These are phyloP conservation scores for Drosophila yakuba DNA, from an alignment of 1,140 invertebrate species.

Conservation along the genomic window DNA sequence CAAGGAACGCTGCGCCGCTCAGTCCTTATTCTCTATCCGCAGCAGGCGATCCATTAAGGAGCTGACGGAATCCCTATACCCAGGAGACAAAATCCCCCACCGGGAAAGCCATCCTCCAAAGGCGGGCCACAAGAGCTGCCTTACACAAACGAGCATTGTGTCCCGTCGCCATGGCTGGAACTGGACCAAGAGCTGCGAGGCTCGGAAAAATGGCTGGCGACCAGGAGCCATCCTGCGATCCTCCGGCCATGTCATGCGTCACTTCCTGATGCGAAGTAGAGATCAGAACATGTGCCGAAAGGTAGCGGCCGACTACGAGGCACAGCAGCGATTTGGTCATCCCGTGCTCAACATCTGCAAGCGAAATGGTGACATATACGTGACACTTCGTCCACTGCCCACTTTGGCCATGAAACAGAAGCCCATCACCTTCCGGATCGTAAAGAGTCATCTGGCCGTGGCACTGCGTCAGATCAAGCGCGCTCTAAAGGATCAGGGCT, in stretches of 20 bases:
- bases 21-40: conserved; percentile 5
- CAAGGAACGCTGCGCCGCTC: conserved; percentile 13
- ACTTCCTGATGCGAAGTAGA: conserved; percentile 46
- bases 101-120: background rate
- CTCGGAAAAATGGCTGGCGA: conserved; percentile 58
- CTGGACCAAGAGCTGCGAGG: conserved; percentile 47
- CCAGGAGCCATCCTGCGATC: conserved; percentile 63
- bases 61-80: background rate
- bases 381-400: conserved; percentile 62
- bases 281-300: conserved; percentile 27
- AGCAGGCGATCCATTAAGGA: conserved; percentile 1
- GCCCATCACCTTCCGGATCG: conserved; percentile 73
- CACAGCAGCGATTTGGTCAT: background rate
- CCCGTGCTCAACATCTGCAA: conserved; percentile 65
- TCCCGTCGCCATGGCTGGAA: conserved; percentile 72
- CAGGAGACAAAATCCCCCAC: background rate
- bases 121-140: conserved; percentile 51
- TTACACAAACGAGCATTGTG: conserved; percentile 22
- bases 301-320: background rate
- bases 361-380: conserved; percentile 64
- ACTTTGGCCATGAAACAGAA: conserved; percentile 41
- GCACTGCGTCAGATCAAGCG: conserved; percentile 51
- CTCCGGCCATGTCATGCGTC: conserved; percentile 67
- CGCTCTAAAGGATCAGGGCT: conserved; percentile 62
- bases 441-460: conserved; percentile 56